A percentile compares a stretch with the other conserved stretches of the same genome.
phyloP scores from a whole-genome alignment of 1,140 invertebrate genomes.

The Dendroctonus valens region DNA sequence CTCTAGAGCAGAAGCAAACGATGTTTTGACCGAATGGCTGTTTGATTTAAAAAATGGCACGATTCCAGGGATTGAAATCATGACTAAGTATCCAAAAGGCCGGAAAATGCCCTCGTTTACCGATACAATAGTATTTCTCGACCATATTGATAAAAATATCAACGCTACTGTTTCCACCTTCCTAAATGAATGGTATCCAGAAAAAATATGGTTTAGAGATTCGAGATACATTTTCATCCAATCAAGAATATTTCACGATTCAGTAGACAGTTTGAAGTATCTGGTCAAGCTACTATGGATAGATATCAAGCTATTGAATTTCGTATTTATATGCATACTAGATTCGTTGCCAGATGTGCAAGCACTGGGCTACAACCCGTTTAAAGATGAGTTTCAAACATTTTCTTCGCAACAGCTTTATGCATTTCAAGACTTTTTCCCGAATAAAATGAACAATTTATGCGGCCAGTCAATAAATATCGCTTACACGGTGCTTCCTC shows the following conservation, averaged over 20 bases:
- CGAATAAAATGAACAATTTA: slow-evolving; percentile 1
- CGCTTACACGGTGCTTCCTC: not conserved
- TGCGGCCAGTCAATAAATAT: slow-evolving; percentile 7
- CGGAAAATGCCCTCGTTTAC: not conserved
- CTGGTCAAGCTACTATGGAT: slow-evolving; percentile 1
- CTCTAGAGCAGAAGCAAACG: not conserved
- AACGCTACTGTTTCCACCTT: not conserved
- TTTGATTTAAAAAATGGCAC: not conserved
- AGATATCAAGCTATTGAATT: not conserved
- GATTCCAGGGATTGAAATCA: not conserved
- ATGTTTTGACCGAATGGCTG: slow-evolving; percentile 8
- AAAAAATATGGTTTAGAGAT: slow-evolving; percentile 7
- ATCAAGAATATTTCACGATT: not conserved
- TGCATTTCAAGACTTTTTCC: not conserved
- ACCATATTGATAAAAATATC: not conserved
- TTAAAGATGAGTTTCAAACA: not conserved
- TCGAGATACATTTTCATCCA: slow-evolving; percentile 4
- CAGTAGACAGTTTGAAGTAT: not conserved
- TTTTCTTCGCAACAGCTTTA: not conserved
- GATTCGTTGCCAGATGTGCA: not conserved
- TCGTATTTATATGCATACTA: not conserved
- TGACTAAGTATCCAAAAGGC: not conserved
- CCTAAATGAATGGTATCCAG: too few relatives aligned
- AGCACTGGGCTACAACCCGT: slow-evolving; percentile 5
- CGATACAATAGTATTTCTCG: slow-evolving; percentile 9